phyloP scores from a whole-genome alignment of 2,888 invertebrate genomes.

The Gymnocheta viridis region DNA sequence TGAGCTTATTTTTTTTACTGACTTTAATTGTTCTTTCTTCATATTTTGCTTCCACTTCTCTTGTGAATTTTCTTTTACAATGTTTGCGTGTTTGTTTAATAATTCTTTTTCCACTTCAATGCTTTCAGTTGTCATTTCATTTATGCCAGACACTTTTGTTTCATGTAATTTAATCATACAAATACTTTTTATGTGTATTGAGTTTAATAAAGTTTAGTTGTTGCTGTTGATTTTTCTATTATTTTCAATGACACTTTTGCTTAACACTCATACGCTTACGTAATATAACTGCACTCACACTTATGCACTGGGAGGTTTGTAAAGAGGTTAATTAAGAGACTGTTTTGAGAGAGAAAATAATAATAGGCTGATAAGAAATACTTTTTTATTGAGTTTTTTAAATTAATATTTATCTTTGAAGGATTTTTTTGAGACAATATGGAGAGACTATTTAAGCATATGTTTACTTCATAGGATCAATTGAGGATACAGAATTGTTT shows the following conservation, averaged over 20 bases:
- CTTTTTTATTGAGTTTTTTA: too few species aligned
- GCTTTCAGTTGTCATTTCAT: conserved; percentile 70
- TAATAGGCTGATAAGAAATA: background rate
- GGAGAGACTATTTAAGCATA: too few species aligned
- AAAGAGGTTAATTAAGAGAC: conserved; percentile 48
- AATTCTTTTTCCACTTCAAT: conserved; percentile 73
- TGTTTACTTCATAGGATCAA: too few species aligned
- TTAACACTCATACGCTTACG: background rate
- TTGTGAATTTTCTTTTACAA: conserved; percentile 54
- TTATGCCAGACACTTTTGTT: conserved; percentile 69
- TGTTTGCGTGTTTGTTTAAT: conserved; percentile 66
- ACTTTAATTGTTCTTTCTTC: background rate
- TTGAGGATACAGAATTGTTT: too few species aligned
- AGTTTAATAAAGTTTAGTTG: conserved; percentile 11
- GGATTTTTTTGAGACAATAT: too few species aligned
- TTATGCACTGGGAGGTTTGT: background rate
- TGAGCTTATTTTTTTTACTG: background rate
- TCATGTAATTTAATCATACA: conserved; percentile 67
- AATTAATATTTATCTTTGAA: too few species aligned
- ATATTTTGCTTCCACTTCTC: background rate
- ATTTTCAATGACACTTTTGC: conserved; percentile 41
- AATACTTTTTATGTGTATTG: conserved; percentile 42
- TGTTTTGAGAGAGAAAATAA: background rate
- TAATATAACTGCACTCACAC: background rate
- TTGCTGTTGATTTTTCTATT: conserved; percentile 40